phyloP scores from a whole-genome alignment of 2,888 invertebrate species.

The Panopea generosa region DNA sequence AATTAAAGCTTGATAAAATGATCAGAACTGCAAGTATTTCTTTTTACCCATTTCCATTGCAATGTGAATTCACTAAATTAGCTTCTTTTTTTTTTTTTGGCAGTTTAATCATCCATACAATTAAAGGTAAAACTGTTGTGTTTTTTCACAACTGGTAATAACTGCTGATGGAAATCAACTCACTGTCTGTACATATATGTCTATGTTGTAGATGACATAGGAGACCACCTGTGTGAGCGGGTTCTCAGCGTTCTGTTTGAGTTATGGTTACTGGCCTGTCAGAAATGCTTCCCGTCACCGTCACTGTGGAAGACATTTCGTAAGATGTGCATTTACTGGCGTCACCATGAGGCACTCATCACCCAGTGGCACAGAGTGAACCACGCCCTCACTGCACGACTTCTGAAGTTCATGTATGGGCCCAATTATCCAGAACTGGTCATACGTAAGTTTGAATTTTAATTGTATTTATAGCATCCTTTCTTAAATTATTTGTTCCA shows the following conservation, averaged over 20 bases:
- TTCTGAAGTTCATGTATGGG: conserved; percentile 95
- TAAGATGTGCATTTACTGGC: conserved; percentile 96
- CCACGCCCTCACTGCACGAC: conserved; percentile 93
- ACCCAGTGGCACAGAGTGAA: conserved; percentile 98
- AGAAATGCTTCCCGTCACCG: conserved; percentile 96
- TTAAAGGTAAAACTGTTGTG: no score
- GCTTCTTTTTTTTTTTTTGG: no score
- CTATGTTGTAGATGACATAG: conserved; percentile 94
- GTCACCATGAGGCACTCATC: conserved; percentile 96
- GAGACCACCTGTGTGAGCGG: conserved; percentile 96
- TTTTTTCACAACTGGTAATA: no score
- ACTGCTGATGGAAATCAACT: no score
- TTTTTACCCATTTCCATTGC: no score
- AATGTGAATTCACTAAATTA: no score
- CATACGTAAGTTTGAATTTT: conserved; percentile 75
- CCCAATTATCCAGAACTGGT: conserved; percentile 84
- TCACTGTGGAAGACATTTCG: conserved; percentile 97
- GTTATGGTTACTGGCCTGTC: conserved; percentile 92
- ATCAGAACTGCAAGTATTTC: no score
- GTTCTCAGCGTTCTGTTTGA: conserved; percentile 97
- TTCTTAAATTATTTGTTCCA: no score
- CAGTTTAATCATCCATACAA: no score
- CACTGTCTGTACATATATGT: no score
- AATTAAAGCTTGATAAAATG: no score
- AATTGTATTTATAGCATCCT: neutral